A percentile compares a stretch with the other conserved stretches of the same genome.
phyloP scores from a whole-genome alignment of 2,888 invertebrate species.

The Crematogaster levior region DNA sequence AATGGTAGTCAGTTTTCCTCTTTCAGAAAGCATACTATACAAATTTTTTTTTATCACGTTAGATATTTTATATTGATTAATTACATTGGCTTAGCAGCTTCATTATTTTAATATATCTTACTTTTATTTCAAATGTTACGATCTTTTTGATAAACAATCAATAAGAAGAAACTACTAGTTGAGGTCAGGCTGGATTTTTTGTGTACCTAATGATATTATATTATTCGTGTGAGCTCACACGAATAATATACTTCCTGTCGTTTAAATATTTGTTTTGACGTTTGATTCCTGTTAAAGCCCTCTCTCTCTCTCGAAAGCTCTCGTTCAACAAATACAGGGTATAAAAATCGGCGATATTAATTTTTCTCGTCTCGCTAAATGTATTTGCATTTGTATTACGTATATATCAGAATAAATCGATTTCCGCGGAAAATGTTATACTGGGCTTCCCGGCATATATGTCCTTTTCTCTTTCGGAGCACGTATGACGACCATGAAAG shows the following conservation, averaged over 20 bases:
- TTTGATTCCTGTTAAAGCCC: neutral
- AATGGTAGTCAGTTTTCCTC: neutral
- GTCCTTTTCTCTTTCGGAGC: slow-evolving; percentile 37
- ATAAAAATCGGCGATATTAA: neutral
- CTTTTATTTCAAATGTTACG: too few relatives aligned
- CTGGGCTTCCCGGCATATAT: neutral
- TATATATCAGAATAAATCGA: neutral
- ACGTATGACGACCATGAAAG: slow-evolving; percentile 70
- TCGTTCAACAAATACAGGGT: neutral
- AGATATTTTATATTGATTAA: neutral
- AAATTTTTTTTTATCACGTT: neutral
- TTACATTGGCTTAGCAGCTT: neutral
- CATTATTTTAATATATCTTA: neutral
- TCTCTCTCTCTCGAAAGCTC: neutral
- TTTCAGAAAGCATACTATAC: too few relatives aligned
- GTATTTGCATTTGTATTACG: neutral
- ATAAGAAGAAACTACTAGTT: too few relatives aligned
- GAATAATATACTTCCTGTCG: too few relatives aligned
- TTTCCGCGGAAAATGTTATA: neutral
- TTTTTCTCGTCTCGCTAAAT: neutral
- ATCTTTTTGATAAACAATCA: too few relatives aligned
- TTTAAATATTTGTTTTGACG: neutral
- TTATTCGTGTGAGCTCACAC: too few relatives aligned
- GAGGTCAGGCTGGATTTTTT: too few relatives aligned
- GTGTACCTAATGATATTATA: too few relatives aligned